Evolutionary conservation across 2,888 invertebrate species (phyloP).

Genomic region (Cabera pusaria): DNA sequence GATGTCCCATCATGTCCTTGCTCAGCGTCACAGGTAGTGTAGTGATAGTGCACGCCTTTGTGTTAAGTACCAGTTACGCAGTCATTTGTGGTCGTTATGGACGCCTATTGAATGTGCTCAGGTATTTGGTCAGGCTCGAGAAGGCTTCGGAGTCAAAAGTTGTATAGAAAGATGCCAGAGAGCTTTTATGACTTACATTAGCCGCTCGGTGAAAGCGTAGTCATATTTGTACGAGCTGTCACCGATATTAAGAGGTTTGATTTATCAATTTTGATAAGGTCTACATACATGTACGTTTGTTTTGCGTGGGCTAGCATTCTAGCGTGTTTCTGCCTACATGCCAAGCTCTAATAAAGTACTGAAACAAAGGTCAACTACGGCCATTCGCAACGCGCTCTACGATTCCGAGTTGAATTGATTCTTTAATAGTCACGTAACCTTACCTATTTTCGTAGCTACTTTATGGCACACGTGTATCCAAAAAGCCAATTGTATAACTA

Average conservation of each 20-base stretch:
- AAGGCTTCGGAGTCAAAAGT: slow-evolving; percentile 13
- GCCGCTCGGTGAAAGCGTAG: too few species aligned
- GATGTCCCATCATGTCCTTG: slow-evolving; percentile 79
- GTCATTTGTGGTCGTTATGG: slow-evolving; percentile 56
- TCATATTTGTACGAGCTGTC: too few species aligned
- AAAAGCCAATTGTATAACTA: too few species aligned
- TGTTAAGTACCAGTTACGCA: slow-evolving; percentile 50
- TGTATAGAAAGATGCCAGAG: too few species aligned
- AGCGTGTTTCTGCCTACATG: slow-evolving; percentile 23
- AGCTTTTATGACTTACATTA: too few species aligned
- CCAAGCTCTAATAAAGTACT: slow-evolving; percentile 24
- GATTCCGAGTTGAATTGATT: slow-evolving; percentile 4
- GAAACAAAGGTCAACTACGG: slow-evolving; percentile 38
- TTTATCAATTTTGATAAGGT: slow-evolving; percentile 42
- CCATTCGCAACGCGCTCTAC: slow-evolving; percentile 9
- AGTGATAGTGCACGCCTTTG: slow-evolving; percentile 48
- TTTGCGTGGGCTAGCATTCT: slow-evolving; percentile 36
- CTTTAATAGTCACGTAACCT: slow-evolving; percentile 8
- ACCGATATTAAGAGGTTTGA: too few species aligned
- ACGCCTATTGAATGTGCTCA: slow-evolving; percentile 52
- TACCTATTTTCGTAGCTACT: not conserved
- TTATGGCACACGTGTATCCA: too few species aligned
- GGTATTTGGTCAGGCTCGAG: slow-evolving; percentile 42
- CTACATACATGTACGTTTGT: slow-evolving; percentile 34
- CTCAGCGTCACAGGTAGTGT: slow-evolving; percentile 81